A percentile compares a stretch with the other conserved stretches of the same genome.
Conservation (phyloP, 2,888 invertebrate species). For the Hetaerina titia region DNA sequence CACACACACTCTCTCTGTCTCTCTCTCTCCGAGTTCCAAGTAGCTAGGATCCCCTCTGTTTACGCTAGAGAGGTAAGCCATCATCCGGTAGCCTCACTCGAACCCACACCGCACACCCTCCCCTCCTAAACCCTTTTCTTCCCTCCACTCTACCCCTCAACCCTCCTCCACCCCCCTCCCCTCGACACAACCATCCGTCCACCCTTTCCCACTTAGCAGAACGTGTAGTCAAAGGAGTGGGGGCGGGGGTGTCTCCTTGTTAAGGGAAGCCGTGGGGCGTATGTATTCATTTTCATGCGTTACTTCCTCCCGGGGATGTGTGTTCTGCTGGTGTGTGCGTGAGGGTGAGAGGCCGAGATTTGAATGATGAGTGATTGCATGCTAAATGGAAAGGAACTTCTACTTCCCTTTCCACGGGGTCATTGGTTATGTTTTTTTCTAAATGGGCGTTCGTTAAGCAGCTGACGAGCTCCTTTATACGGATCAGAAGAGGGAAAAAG, state of each 20-base stretch:
- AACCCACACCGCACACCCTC: background rate
- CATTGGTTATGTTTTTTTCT: constrained; percentile 52
- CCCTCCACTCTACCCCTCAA: background rate
- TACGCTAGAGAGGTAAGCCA: constrained; percentile 20
- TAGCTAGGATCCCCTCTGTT: constrained; percentile 27
- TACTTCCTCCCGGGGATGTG: constrained; percentile 10
- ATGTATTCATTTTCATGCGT: constrained; percentile 45
- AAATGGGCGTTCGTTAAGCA: constrained; percentile 56
- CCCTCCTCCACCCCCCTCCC: background rate
- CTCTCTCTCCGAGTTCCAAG: background rate
- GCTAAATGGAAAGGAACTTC: constrained; percentile 47
- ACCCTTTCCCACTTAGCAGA: constrained; percentile 25
- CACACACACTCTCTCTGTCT: no score
- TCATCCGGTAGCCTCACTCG: constrained; percentile 24
- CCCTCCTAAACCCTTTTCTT: background rate
- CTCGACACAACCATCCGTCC: background rate
- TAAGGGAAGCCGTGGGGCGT: constrained; percentile 34
- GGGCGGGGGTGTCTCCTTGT: background rate
- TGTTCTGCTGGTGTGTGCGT: background rate
- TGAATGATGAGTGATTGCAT: constrained; percentile 58
- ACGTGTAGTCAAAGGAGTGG: background rate
- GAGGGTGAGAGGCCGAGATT: constrained; percentile 10
- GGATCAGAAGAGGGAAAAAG: constrained; percentile 16
- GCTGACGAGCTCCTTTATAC: constrained; percentile 39
- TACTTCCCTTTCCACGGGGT: constrained; percentile 17